Conservation (phyloP, 2,797 vertebrate genomes). For the Holocentrus rufus region DNA sequence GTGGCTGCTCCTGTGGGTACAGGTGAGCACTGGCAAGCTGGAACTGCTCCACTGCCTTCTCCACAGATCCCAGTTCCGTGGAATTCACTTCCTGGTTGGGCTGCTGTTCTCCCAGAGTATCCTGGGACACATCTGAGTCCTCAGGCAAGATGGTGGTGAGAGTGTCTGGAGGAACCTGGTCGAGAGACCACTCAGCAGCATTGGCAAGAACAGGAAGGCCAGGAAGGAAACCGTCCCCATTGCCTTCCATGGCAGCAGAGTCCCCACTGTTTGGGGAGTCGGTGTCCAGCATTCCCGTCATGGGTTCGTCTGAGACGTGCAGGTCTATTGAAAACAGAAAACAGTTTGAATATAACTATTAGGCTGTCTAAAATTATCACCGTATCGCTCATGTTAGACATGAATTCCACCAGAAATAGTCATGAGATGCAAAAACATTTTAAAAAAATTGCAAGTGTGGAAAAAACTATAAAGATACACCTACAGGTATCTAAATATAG, state of each 20-base stretch:
- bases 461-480: neutral
- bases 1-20: constrained; percentile 64
- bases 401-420: neutral
- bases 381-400: neutral
- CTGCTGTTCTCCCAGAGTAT: constrained; percentile 43
- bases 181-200: constrained; percentile 73
- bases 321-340: constrained; percentile 54
- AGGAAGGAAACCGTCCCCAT: constrained; percentile 72
- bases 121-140: constrained; percentile 59
- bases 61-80: constrained; percentile 66
- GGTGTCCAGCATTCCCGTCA: constrained; percentile 81
- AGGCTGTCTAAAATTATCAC: neutral
- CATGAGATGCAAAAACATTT: neutral
- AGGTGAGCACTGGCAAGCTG: constrained; percentile 71
- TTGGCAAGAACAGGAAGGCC: constrained; percentile 73
- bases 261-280: constrained; percentile 66
- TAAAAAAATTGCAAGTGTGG: neutral
- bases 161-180: constrained; percentile 71
- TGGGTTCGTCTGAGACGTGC: constrained; percentile 59
- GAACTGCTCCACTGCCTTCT: constrained; percentile 77
- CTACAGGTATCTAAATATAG: no score
- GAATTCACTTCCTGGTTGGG: constrained; percentile 41
- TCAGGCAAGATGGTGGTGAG: constrained; percentile 60
- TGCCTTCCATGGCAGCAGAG: constrained; percentile 75
- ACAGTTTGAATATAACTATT: neutral